A percentile compares a stretch with the other conserved stretches of the same genome.
phyloP scores from a whole-genome alignment of 2,888 invertebrate species.

The Julus scanicus region DNA sequence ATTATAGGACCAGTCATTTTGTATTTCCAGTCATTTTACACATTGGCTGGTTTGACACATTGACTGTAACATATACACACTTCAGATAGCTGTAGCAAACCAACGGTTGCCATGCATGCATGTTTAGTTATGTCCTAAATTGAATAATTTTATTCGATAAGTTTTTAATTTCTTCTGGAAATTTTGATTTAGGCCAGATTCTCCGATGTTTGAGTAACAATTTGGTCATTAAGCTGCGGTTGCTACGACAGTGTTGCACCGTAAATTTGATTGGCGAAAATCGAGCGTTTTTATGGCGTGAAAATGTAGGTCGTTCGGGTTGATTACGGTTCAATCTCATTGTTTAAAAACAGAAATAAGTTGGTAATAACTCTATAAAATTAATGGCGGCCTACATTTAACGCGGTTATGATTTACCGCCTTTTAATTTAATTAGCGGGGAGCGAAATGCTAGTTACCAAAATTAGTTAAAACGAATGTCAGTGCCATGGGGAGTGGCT shows the following conservation, averaged over 20 bases:
- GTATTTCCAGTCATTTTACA: too few relatives aligned
- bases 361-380: background rate
- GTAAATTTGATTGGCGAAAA: background rate
- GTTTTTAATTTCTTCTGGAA: background rate
- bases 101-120: background rate
- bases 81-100: background rate
- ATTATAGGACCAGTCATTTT: too few relatives aligned
- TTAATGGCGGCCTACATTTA: conserved; percentile 6
- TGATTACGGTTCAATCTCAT: conserved; percentile 19
- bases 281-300: background rate
- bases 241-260: conserved; percentile 9
- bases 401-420: conserved; percentile 19
- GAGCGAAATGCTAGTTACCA: background rate
- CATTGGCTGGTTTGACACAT: too few relatives aligned
- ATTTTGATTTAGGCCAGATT: background rate
- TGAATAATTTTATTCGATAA: background rate
- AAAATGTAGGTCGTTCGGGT: conserved; percentile 9
- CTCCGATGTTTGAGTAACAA: background rate
- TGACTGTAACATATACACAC: too few relatives aligned
- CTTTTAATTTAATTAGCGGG: conserved; percentile 19
- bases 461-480: background rate
- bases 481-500: conserved; percentile 4
- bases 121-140: background rate
- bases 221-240: background rate
- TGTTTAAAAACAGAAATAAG: conserved; percentile 9